Percentiles rank a stretch among this genome's conserved stretches.
Evolutionary conservation across 2,797 vertebrate genomes (phyloP).

Genomic region (Borostomias antarcticus): DNA sequence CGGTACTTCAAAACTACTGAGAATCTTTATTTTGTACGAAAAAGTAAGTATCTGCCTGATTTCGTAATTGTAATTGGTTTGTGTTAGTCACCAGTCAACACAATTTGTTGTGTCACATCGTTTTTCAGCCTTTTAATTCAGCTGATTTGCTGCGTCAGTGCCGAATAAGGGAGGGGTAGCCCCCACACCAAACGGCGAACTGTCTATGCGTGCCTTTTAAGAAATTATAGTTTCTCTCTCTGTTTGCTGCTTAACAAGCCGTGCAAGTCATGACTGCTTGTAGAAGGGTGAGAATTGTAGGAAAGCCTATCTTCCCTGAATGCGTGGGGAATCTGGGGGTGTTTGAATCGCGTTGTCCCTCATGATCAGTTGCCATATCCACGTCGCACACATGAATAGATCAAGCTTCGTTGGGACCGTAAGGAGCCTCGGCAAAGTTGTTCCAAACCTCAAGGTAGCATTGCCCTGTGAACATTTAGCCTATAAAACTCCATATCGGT

Average conservation of each 20-base stretch:
- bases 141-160: constrained; percentile 78
- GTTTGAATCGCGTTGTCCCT: not conserved
- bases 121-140: constrained; percentile 50
- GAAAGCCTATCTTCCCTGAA: not conserved
- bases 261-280: not conserved
- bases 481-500: no score
- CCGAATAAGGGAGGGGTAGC: constrained; percentile 67
- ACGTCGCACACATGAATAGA: not conserved
- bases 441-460: no score
- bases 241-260: no score
- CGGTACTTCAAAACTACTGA: constrained; percentile 79
- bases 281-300: not conserved
- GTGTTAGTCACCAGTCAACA: not conserved
- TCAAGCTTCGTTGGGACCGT: no score
- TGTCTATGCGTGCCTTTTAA: no score
- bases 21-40: constrained; percentile 67
- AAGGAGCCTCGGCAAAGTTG: no score
- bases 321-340: not conserved
- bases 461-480: no score
- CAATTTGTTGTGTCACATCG: constrained; percentile 22
- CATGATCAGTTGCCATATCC: not conserved
- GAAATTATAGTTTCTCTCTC: not conserved
- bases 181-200: not conserved
- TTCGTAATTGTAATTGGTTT: not conserved
- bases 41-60: constrained; percentile 71